Conservation (phyloP, 2,797 vertebrate genomes). For the Pitangus sulphuratus region DNA sequence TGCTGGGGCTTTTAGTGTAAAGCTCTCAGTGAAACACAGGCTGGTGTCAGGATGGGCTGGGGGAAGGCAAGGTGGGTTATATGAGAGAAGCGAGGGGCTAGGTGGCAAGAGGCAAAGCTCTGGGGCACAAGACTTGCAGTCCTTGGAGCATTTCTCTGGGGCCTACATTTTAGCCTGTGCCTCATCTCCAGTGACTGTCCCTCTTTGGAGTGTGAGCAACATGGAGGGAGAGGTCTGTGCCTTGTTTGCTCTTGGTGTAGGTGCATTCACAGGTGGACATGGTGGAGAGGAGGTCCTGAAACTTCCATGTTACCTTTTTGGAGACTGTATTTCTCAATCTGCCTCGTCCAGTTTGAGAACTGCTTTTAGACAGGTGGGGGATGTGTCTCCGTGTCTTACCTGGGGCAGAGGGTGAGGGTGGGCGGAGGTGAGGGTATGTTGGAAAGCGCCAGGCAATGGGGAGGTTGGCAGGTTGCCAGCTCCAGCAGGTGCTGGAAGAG, state of each 20-base stretch:
- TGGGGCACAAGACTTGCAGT: neutral
- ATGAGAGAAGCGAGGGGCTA: neutral
- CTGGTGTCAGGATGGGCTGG: neutral
- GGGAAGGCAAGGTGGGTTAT: neutral
- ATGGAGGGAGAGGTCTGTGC: neutral
- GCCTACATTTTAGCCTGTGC: neutral
- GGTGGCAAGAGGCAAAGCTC: neutral
- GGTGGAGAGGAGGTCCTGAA: neutral
- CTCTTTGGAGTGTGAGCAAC: neutral
- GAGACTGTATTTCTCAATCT: neutral
- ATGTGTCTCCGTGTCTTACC: rapidly evolving
- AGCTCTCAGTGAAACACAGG: neutral
- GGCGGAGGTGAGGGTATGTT: neutral
- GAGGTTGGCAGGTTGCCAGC: neutral
- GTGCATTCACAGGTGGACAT: neutral
- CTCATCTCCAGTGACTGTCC: neutral
- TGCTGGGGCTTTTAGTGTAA: neutral
- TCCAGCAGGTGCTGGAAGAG: rapidly evolving
- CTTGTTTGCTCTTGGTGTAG: neutral
- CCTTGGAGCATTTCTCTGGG: neutral
- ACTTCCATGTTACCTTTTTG: neutral
- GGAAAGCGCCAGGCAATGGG: rapidly evolving
- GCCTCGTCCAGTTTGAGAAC: neutral
- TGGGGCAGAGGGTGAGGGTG: neutral
- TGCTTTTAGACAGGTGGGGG: neutral